Evolutionary conservation across 2,888 invertebrate genomes (phyloP).

Genomic region (Pterostichus niger): DNA sequence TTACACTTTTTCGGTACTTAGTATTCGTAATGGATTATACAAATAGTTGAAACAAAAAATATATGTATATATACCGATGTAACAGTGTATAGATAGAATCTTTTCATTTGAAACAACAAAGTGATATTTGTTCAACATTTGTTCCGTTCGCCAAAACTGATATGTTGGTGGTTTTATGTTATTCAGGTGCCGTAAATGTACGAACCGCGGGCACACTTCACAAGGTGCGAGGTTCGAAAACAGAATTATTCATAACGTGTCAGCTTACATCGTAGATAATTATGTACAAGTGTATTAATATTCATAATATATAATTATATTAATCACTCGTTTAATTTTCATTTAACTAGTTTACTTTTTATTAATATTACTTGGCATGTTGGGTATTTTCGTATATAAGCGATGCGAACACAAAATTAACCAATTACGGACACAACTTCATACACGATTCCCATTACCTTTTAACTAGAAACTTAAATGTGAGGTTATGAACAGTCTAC

Average conservation of each 20-base stretch:
- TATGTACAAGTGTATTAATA: conserved; percentile 66
- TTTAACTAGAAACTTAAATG: background rate
- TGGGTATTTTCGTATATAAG: conserved; percentile 60
- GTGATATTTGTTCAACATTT: conserved; percentile 64
- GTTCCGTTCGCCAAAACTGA: conserved; percentile 65
- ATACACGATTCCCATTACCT: background rate
- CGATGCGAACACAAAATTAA: conserved; percentile 62
- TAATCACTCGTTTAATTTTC: conserved; percentile 64
- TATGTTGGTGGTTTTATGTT: conserved; percentile 53
- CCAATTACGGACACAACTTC: conserved; percentile 37
- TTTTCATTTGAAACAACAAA: conserved; percentile 60
- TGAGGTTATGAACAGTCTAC: background rate
- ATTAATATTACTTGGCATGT: conserved; percentile 56
- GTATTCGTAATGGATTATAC: conserved; percentile 36
- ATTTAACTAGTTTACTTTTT: conserved; percentile 54
- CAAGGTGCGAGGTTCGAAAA: conserved; percentile 59
- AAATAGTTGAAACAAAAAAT: conserved; percentile 44
- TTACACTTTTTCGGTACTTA: conserved; percentile 41
- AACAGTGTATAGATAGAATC: conserved; percentile 63
- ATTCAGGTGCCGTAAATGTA: conserved; percentile 15
- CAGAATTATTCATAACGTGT: conserved; percentile 42
- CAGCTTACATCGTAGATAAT: conserved; percentile 30
- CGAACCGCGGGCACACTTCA: conserved; percentile 22
- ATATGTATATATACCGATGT: conserved; percentile 52
- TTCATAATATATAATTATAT: conserved; percentile 61